A percentile compares a stretch with the other conserved stretches of the same genome.
These are phyloP conservation scores for Acholoe squamosa DNA, from an alignment of 2,888 invertebrate species.

Conservation along the genomic window DNA sequence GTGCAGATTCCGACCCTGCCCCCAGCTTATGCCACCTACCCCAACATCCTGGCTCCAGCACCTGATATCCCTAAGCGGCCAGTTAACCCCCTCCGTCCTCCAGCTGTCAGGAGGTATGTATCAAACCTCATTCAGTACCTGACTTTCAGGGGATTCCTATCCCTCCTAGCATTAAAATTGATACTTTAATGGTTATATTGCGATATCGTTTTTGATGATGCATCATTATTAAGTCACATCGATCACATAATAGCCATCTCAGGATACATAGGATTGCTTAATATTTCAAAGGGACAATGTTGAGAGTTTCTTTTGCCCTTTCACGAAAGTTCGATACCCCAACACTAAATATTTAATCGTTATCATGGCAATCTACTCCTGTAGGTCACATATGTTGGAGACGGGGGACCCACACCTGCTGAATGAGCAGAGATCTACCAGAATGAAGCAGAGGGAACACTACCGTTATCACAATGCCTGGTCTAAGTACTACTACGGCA, in stretches of 20 bases:
- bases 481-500: conserved; percentile 81
- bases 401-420: conserved; percentile 80
- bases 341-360: too few relatives aligned
- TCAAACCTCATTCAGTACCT: too few relatives aligned
- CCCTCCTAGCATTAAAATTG: too few relatives aligned
- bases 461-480: conserved; percentile 81
- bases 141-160: too few relatives aligned
- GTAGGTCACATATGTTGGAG: conserved; percentile 78
- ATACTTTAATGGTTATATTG: too few relatives aligned
- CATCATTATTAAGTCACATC: too few relatives aligned
- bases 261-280: too few relatives aligned
- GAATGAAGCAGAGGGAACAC: conserved; percentile 81
- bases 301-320: too few relatives aligned
- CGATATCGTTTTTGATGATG: too few relatives aligned
- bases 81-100: conserved; percentile 79
- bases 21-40: conserved; percentile 67
- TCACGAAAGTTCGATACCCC: too few relatives aligned
- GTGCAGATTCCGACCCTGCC: conserved; percentile 42
- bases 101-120: conserved; percentile 68
- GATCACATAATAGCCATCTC: too few relatives aligned
- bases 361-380: background rate
- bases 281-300: too few relatives aligned
- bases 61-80: conserved; percentile 69
- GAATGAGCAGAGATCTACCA: conserved; percentile 77
- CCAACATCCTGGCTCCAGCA: conserved; percentile 67